Percentiles rank a stretch among this genome's conserved stretches.
Evolutionary conservation across 2,888 invertebrate species (phyloP).

Genomic region (Microplitis deprimator): DNA sequence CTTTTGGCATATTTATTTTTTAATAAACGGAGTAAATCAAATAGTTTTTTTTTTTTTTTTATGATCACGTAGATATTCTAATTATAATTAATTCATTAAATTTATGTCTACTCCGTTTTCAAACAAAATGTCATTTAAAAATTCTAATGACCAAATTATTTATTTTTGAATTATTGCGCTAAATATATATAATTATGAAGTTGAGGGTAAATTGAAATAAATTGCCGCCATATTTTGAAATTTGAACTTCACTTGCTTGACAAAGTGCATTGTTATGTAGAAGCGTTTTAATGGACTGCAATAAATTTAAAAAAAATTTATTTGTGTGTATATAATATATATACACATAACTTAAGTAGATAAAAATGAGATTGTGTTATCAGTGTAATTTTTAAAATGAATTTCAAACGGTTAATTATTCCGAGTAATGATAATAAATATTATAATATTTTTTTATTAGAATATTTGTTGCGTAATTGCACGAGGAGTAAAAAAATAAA

Average conservation of each 20-base stretch:
- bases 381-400: background rate
- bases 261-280: too few relatives aligned
- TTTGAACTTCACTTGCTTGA: too few relatives aligned
- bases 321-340: too few relatives aligned
- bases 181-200: too few relatives aligned
- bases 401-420: background rate
- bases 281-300: too few relatives aligned
- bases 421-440: background rate
- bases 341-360: background rate
- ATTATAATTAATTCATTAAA: background rate
- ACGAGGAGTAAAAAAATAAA: background rate
- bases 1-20: constrained; percentile 27
- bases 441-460: background rate
- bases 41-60: background rate
- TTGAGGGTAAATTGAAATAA: too few relatives aligned
- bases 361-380: background rate
- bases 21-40: constrained; percentile 2
- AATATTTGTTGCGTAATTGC: background rate
- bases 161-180: too few relatives aligned
- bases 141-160: too few relatives aligned
- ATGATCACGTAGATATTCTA: background rate
- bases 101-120: too few relatives aligned
- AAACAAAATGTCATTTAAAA: too few relatives aligned
- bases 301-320: too few relatives aligned
- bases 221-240: too few relatives aligned